phyloP scores from a whole-genome alignment of 2,888 invertebrate species.

The Dicyrtomina minuta region DNA sequence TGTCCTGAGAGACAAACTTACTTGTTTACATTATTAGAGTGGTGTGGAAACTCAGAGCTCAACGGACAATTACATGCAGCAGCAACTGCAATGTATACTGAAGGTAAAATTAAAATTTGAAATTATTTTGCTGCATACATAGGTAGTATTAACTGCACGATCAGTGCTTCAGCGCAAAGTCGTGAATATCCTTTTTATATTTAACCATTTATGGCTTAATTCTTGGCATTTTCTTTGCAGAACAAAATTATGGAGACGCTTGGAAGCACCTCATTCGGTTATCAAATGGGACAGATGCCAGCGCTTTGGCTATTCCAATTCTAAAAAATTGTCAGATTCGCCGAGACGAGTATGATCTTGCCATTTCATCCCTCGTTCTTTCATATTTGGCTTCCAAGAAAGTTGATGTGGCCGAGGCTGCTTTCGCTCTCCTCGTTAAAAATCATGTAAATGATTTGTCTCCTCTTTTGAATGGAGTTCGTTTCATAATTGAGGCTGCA shows the following conservation, averaged over 20 bases:
- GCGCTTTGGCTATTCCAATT: constrained; percentile 33
- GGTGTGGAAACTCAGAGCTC: constrained; percentile 39
- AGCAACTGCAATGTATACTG: constrained; percentile 42
- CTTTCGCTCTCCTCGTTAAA: constrained; percentile 42
- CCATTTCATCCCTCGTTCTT: constrained; percentile 42
- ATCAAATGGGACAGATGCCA: constrained; percentile 43
- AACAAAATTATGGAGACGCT: constrained; percentile 44
- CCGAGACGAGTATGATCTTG: constrained; percentile 43
- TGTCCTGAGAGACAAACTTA: constrained; percentile 46
- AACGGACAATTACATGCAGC: constrained; percentile 38
- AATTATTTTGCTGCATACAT: not conserved
- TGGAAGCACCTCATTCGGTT: constrained; percentile 47
- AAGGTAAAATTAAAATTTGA: constrained; percentile 37
- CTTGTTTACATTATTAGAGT: constrained; percentile 42
- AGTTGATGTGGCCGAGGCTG: constrained; percentile 42
- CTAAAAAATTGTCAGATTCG: constrained; percentile 27
- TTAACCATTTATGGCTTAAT: too few relatives aligned
- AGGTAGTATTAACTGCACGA: too few relatives aligned
- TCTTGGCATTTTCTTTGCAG: constrained; percentile 34
- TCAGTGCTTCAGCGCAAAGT: too few relatives aligned
- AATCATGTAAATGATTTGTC: constrained; percentile 40
- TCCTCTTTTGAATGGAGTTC: constrained; percentile 46
- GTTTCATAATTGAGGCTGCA: constrained; percentile 45
- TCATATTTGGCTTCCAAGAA: constrained; percentile 42
- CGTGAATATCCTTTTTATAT: too few relatives aligned